A percentile compares a stretch with the other conserved stretches of the same genome.
These are phyloP conservation scores for Mesitornis unicolor DNA, from an alignment of 2,113 vertebrate genomes.

Conservation along the genomic window DNA sequence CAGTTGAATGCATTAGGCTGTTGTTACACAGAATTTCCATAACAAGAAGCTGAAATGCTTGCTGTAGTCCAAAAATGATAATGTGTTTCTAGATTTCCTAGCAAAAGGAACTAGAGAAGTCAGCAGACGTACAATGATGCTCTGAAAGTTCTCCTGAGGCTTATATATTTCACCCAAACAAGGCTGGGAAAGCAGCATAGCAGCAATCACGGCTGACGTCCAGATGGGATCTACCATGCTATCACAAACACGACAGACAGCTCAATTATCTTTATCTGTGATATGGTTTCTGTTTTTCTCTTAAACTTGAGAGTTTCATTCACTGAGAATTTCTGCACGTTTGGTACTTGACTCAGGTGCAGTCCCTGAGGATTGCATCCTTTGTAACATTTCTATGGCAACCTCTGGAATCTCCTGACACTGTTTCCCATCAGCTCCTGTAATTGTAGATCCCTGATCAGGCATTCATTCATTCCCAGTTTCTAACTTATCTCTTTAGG, in stretches of 20 bases:
- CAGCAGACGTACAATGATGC: not conserved
- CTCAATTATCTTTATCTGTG: conserved; percentile 39
- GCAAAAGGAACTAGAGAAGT: conserved; percentile 33
- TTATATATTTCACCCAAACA: conserved; percentile 30
- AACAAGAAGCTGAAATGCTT: conserved; percentile 10
- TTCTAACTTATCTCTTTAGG: conserved; percentile 25
- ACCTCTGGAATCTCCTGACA: conserved; percentile 3
- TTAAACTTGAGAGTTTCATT: conserved; percentile 33
- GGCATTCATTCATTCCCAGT: not conserved
- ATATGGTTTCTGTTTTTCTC: conserved; percentile 12
- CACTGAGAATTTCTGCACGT: not conserved
- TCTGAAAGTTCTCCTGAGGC: conserved; percentile 16
- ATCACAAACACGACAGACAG: not conserved
- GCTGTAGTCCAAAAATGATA: not conserved
- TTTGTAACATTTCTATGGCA: conserved; percentile 46
- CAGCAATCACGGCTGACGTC: not conserved
- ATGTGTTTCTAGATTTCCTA: conserved; percentile 33
- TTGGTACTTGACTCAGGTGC: not conserved
- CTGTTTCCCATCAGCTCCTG: conserved; percentile 14
- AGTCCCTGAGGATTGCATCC: conserved; percentile 6
- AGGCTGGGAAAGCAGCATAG: conserved; percentile 20
- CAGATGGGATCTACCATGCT: conserved; percentile 1
- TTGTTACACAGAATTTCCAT: conserved; percentile 45
- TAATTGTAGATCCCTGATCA: conserved; percentile 33
- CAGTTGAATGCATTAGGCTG: not conserved